phyloP scores from a whole-genome alignment of 2,797 vertebrate species.

The Pipistrellus kuhlii region DNA sequence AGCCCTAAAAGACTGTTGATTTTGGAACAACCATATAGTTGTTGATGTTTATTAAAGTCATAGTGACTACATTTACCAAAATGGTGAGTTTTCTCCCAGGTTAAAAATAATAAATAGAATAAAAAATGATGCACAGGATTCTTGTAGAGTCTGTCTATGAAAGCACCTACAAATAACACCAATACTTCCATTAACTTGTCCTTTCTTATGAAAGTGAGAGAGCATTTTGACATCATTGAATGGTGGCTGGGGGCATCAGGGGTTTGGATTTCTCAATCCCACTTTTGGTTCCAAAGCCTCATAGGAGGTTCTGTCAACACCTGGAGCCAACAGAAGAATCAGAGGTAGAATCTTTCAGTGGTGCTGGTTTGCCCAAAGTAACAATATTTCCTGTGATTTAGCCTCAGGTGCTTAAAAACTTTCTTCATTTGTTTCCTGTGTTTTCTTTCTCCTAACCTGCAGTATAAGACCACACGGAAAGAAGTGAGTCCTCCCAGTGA shows the following conservation, averaged over 20 bases:
- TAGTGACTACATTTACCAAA: background rate
- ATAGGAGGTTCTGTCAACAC: background rate
- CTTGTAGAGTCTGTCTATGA: background rate
- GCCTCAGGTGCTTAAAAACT: background rate
- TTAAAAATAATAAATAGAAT: conserved; percentile 35
- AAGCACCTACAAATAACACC: background rate
- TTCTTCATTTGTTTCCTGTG: background rate
- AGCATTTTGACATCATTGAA: background rate
- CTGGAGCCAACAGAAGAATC: background rate
- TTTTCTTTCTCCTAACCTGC: conserved; percentile 63
- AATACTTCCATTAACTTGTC: background rate
- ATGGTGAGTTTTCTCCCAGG: background rate
- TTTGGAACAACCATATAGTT: background rate
- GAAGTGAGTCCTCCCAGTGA: conserved; percentile 86
- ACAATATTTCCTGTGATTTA: background rate
- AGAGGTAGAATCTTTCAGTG: background rate
- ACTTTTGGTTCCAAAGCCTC: conserved; percentile 16
- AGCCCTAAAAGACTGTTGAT: background rate
- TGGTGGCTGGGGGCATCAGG: background rate
- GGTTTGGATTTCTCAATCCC: background rate
- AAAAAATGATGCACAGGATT: conserved; percentile 10
- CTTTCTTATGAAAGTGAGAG: background rate
- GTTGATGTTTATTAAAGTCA: conserved; percentile 32
- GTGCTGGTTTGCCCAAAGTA: background rate
- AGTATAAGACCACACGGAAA: conserved; percentile 97